Evolutionary conservation across 1,140 invertebrate species (phyloP).

Genomic region (Cydia pomonella): DNA sequence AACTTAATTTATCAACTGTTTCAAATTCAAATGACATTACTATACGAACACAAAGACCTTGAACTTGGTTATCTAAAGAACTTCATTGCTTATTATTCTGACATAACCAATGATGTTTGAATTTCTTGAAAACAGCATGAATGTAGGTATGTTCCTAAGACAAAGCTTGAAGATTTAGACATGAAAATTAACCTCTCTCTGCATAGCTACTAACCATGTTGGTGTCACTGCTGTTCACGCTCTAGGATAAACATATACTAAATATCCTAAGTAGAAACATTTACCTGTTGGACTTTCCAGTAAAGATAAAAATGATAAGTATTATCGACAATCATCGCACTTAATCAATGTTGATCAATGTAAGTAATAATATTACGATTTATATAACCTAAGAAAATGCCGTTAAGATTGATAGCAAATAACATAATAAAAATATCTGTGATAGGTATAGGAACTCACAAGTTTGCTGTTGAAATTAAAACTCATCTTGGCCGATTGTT

Average conservation of each 20-base stretch:
- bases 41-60: background rate
- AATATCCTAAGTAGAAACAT: background rate
- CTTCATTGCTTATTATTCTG: background rate
- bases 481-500: conserved; percentile 1
- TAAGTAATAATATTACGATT: background rate
- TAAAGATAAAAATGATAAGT: conserved; percentile 21
- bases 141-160: background rate
- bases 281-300: background rate
- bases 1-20: conserved; percentile 15
- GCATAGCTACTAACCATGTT: conserved; percentile 11
- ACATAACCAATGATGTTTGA: background rate
- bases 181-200: background rate
- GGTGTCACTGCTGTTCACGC: background rate
- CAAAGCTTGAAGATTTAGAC: background rate
- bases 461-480: conserved; percentile 24
- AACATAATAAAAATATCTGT: background rate
- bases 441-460: background rate
- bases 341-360: background rate
- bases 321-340: conserved; percentile 25
- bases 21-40: conserved; percentile 31
- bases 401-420: conserved; percentile 4
- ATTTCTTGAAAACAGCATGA: background rate
- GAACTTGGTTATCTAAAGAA: conserved; percentile 29
- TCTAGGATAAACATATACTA: background rate
- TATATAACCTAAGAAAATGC: conserved; percentile 17